These are phyloP conservation scores for Cantharis lateralis DNA, from an alignment of 2,888 invertebrate species.

Conservation along the genomic window DNA sequence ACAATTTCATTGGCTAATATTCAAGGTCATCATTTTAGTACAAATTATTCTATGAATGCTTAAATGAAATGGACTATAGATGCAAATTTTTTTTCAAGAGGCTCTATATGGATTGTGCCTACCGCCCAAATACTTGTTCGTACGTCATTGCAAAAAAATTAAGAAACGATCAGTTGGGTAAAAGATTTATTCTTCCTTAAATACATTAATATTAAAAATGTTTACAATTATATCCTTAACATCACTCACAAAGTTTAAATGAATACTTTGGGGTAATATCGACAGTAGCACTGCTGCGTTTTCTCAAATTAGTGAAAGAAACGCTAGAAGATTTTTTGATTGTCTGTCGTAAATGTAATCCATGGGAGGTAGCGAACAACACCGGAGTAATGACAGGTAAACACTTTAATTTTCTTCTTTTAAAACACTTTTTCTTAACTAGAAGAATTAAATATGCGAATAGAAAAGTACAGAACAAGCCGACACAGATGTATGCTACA, in stretches of 20 bases:
- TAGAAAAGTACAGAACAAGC: slow-evolving; percentile 4
- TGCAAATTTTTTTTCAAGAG: no score
- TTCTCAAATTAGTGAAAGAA: slow-evolving; percentile 8
- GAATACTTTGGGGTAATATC: slow-evolving; percentile 27
- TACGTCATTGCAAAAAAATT: background rate
- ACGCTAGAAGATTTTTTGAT: background rate
- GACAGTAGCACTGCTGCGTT: slow-evolving; percentile 19
- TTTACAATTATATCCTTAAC: background rate
- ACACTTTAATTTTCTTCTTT: background rate
- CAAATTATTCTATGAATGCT: no score
- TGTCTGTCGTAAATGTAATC: slow-evolving; percentile 11
- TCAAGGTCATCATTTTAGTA: no score
- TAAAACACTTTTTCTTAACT: background rate
- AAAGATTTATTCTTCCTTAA: background rate
- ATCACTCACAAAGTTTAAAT: slow-evolving; percentile 20
- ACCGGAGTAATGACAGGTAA: slow-evolving; percentile 1
- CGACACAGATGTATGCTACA: background rate
- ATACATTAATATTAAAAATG: background rate
- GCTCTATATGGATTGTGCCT: no score
- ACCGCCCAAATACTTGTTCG: no score
- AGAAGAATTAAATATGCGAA: slow-evolving; percentile 4
- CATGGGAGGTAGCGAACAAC: slow-evolving; percentile 14
- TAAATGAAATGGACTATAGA: no score
- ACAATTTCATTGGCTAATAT: no score
- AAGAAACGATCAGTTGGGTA: background rate